A percentile compares a stretch with the other conserved stretches of the same genome.
These are phyloP conservation scores for Drosophila bifasciata DNA, from an alignment of 1,140 invertebrate species.

Conservation along the genomic window DNA sequence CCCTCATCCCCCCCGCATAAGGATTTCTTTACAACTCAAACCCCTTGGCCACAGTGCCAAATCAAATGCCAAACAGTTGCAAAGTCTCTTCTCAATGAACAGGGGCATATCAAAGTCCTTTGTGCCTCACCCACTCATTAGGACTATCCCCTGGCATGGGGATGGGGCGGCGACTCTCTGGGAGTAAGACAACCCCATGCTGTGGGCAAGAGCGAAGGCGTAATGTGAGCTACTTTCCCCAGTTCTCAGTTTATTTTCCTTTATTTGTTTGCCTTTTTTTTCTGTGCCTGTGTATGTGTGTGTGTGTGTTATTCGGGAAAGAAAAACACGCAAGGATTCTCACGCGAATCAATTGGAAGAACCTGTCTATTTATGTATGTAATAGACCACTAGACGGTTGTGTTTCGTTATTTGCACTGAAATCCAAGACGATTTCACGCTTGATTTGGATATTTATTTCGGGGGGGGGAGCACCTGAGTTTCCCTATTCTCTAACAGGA, in stretches of 20 bases:
- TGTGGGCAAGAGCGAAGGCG: slow-evolving; percentile 59
- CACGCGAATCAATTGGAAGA: slow-evolving; percentile 71
- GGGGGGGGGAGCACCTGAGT: too few relatives aligned
- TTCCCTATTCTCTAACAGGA: background rate
- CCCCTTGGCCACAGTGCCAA: slow-evolving; percentile 2
- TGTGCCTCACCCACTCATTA: slow-evolving; percentile 45
- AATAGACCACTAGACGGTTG: slow-evolving; percentile 24
- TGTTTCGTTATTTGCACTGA: slow-evolving; percentile 71
- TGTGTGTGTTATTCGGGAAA: slow-evolving; percentile 42
- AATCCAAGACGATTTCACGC: slow-evolving; percentile 74
- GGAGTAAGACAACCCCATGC: slow-evolving; percentile 59
- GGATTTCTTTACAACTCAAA: slow-evolving; percentile 17
- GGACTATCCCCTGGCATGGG: slow-evolving; percentile 47
- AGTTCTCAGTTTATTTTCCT: slow-evolving; percentile 10
- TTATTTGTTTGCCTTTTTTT: slow-evolving; percentile 51
- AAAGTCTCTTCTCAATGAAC: slow-evolving; percentile 40
- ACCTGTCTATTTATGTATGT: slow-evolving; percentile 52
- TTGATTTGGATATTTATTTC: slow-evolving; percentile 37
- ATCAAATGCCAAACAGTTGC: slow-evolving; percentile 51
- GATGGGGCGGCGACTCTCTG: background rate
- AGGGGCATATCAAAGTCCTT: slow-evolving; percentile 22
- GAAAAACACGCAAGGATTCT: slow-evolving; percentile 72
- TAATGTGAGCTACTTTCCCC: slow-evolving; percentile 57
- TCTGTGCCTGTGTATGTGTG: too few relatives aligned
- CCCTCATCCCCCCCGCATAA: background rate